A percentile compares a stretch with the other conserved stretches of the same genome.
These are phyloP conservation scores for Dolichomitus sp. DNA, from an alignment of 2,888 invertebrate genomes.

Conservation along the genomic window DNA sequence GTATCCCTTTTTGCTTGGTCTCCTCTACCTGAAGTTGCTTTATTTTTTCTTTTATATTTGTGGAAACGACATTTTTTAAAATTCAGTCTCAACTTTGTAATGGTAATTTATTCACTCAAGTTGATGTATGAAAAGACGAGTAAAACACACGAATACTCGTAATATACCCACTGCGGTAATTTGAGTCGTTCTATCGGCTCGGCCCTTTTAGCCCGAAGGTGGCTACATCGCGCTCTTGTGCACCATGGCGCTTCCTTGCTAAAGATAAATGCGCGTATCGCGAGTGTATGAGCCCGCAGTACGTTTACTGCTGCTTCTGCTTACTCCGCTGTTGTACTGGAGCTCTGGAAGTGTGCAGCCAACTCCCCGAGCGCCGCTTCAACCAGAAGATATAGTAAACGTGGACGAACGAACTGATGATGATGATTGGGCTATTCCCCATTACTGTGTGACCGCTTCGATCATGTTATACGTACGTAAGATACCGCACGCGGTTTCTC, in stretches of 20 bases:
- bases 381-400: slow-evolving; percentile 17
- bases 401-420: slow-evolving; percentile 66
- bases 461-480: slow-evolving; percentile 58
- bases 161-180: neutral
- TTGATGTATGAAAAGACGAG: neutral
- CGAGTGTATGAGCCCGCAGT: slow-evolving; percentile 66
- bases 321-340: slow-evolving; percentile 9
- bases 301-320: slow-evolving; percentile 45
- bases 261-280: slow-evolving; percentile 75
- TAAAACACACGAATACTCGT: slow-evolving; percentile 2
- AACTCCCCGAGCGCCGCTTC: slow-evolving; percentile 30
- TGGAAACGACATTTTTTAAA: neutral
- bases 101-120: neutral
- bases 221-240: neutral
- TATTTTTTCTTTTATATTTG: neutral
- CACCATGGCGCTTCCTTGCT: slow-evolving; percentile 43
- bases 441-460: slow-evolving; percentile 66
- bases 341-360: neutral
- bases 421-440: slow-evolving; percentile 81
- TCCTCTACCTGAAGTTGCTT: no score
- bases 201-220: slow-evolving; percentile 18
- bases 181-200: slow-evolving; percentile 13
- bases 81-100: neutral
- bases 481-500: slow-evolving; percentile 60
- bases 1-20: no score